phyloP scores from a whole-genome alignment of 2,888 invertebrate genomes.

The Pachydiplax longipennis region DNA sequence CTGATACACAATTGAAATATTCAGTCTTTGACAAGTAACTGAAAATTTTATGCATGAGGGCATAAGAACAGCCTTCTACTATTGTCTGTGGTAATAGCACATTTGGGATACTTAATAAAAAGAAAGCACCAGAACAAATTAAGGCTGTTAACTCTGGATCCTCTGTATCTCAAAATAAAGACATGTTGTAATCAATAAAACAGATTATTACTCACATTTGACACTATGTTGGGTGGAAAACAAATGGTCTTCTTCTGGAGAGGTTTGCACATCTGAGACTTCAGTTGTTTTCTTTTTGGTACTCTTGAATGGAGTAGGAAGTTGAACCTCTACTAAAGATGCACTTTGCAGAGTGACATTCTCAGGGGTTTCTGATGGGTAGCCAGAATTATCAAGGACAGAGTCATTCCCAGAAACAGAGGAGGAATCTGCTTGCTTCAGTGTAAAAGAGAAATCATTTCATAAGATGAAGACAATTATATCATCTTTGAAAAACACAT shows the following conservation, averaged over 20 bases:
- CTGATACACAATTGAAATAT: too few relatives aligned
- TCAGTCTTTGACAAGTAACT: too few relatives aligned
- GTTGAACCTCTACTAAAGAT: constrained; percentile 64
- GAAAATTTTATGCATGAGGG: too few relatives aligned
- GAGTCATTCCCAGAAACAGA: not conserved
- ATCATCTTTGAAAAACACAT: not conserved
- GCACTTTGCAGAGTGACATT: constrained; percentile 65
- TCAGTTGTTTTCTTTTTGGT: not conserved
- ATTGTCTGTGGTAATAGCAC: too few relatives aligned
- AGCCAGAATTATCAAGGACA: constrained; percentile 53
- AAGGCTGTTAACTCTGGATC: too few relatives aligned
- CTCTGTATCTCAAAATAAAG: too few relatives aligned
- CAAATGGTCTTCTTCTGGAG: not conserved
- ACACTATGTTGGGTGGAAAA: not conserved
- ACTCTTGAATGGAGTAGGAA: constrained; percentile 50
- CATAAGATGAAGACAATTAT: not conserved
- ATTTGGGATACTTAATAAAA: too few relatives aligned
- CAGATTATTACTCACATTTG: not conserved
- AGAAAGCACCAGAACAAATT: too few relatives aligned
- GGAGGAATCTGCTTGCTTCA: not conserved
- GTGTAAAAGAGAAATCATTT: not conserved
- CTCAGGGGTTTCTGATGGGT: constrained; percentile 69
- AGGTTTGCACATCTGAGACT: too few relatives aligned
- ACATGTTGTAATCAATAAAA: too few relatives aligned
- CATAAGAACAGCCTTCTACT: too few relatives aligned